A percentile compares a stretch with the other conserved stretches of the same genome.
phyloP scores from a whole-genome alignment of 2,113 vertebrate species.

The Rhineura floridana region DNA sequence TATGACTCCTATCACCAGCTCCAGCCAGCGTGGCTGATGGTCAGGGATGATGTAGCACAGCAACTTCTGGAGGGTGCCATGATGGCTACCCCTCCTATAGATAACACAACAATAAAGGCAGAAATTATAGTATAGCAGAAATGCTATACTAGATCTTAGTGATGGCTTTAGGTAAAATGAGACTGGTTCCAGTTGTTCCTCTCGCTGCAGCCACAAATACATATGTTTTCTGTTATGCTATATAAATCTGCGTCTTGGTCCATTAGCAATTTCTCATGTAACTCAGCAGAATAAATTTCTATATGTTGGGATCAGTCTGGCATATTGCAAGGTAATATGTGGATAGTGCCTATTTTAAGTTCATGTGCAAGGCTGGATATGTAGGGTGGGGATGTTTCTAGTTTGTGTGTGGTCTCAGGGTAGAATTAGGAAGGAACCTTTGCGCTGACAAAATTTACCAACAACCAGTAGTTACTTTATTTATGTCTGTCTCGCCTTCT shows the following conservation, averaged over 20 bases:
- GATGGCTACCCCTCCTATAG: no score
- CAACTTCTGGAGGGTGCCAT: no score
- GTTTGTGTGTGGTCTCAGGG: neutral
- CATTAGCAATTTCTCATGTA: neutral
- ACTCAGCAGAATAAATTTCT: neutral
- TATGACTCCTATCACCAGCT: neutral
- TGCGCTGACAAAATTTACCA: neutral
- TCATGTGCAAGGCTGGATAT: neutral
- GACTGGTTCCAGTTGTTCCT: slow-evolving; percentile 9
- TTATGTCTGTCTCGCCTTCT: neutral
- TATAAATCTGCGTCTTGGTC: neutral
- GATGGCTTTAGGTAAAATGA: slow-evolving; percentile 48
- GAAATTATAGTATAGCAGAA: slow-evolving; percentile 20
- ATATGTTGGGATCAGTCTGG: neutral
- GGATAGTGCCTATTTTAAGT: neutral
- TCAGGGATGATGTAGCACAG: neutral
- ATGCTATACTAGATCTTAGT: slow-evolving; percentile 47
- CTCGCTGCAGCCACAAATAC: slow-evolving; percentile 33
- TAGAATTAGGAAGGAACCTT: neutral
- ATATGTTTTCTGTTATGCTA: slow-evolving; percentile 5
- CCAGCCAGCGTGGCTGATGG: no score
- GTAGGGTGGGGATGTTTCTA: neutral
- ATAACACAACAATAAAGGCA: neutral
- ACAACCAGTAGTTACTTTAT: neutral
- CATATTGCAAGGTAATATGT: neutral